Conservation (phyloP, 2,888 invertebrate species). For the Argyra leucocephala region DNA sequence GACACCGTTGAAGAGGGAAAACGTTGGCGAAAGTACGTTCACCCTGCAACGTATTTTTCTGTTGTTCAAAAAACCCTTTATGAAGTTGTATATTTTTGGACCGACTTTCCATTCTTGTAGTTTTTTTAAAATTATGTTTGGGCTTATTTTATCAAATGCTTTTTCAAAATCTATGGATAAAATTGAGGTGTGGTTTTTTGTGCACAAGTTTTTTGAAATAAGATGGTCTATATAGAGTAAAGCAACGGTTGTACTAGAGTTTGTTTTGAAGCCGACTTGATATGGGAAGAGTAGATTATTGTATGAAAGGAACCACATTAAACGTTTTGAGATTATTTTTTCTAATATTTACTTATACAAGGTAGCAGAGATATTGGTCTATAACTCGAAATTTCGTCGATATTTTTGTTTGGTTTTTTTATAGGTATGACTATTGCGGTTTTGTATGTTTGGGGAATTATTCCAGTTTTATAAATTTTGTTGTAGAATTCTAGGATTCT, state of each 20-base stretch:
- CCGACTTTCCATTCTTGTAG: background rate
- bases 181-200: background rate
- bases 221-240: no score
- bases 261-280: no score
- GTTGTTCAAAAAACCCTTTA: background rate
- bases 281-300: no score
- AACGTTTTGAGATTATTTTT: no score
- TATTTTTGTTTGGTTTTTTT: no score
- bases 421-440: no score
- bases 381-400: no score
- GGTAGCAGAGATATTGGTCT: no score
- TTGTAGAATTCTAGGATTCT: conserved; percentile 11
- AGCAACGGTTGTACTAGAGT: no score
- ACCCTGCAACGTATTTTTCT: conserved; percentile 9
- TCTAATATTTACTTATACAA: no score
- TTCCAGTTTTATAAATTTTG: conserved; percentile 9
- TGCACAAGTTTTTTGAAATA: no score
- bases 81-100: conserved; percentile 7
- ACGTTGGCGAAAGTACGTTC: background rate
- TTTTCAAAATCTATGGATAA: conserved; percentile 10
- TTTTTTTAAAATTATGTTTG: conserved; percentile 8
- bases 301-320: no score
- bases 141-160: conserved; percentile 6
- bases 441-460: conserved; percentile 13
- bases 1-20: background rate